Base-by-base conservation (phyloP, 2,888 invertebrate species). In the Aplocera efformata region DNA sequence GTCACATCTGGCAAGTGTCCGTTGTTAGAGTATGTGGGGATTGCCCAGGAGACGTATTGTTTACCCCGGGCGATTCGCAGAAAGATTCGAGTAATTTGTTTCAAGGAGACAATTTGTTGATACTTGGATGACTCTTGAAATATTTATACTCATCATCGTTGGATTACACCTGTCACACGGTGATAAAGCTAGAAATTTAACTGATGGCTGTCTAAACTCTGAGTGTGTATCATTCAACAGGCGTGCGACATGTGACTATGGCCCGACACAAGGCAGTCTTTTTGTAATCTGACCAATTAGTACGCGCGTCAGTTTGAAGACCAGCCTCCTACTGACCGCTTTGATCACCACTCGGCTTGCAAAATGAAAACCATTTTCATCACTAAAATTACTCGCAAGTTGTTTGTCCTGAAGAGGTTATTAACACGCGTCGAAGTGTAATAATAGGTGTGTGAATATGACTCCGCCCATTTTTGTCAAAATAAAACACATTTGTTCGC, bases 261-360 rank as follows among this genome's bases (percentile, higher is more conserved):
- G 54, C 44, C 47, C 54, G 58, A 62, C 59, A 56, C 52, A 53
- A 52, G 53, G 58, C 50, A 56, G 58, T 57, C 60, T 62, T 67
- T 66, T 69, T 65, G 76, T 74, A 79, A 79, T 74, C 68, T 58
- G 67, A 79, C 70, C 74, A 81, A 84, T 84, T 79, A 83, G 76
- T 74, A 69, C 57, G 58, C 57, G 58, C 68, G 80, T 81, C 82
- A 77, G 62, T 74, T 73, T 63, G 68, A 67, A 61, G 67, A 72
- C 63, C 72, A 58, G 56, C 56, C 60, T 59, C 58, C 58, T 60
- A 63, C 53, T 54, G 53, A 58, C 47, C 56, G 54, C 82, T 82
- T 82, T 86, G 86, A 86, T 84, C 84, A 76, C 50, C 54, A 43
- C 46, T 51, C 56, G 52, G 54, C 44, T 50, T 63, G 72, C 77